Conservation (phyloP, 2,888 invertebrate species). For the Drosophila subquinaria region DNA sequence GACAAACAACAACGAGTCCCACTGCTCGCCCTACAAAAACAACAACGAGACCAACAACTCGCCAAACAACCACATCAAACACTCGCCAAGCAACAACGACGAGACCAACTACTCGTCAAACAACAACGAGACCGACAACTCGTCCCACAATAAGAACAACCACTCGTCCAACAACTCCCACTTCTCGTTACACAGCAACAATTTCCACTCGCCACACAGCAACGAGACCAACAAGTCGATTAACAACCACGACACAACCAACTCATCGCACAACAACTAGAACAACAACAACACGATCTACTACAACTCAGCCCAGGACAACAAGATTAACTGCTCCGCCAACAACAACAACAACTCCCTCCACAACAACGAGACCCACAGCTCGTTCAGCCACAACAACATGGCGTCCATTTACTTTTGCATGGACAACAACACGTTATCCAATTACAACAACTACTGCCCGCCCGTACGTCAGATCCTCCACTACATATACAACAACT, state of each 20-base stretch:
- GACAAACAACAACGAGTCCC: conserved; percentile 14
- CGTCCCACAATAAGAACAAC: neutral
- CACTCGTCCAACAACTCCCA: conserved; percentile 1
- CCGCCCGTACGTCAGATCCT: no score
- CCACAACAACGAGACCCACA: conserved; percentile 22
- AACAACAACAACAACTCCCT: conserved; percentile 11
- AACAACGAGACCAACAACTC: conserved; percentile 2
- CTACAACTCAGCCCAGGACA: conserved; percentile 19
- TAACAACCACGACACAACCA: conserved; percentile 4
- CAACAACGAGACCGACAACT: conserved; percentile 17
- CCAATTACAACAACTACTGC: conserved; percentile 2
- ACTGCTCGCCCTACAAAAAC: conserved; percentile 6
- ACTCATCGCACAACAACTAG: neutral
- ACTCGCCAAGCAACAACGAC: conserved; percentile 10
- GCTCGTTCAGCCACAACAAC: conserved; percentile 14
- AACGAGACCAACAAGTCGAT: conserved; percentile 10
- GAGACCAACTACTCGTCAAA: neutral
- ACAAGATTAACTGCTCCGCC: conserved; percentile 24
- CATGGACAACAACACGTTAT: conserved; percentile 5
- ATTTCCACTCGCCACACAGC: conserved; percentile 1
- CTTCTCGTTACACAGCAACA: conserved; percentile 6
- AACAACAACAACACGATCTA: conserved; percentile 4
- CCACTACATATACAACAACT: neutral
- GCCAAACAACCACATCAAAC: neutral
- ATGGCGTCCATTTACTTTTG: neutral